Percentiles rank a stretch among this genome's conserved stretches.
phyloP scores from a whole-genome alignment of 1,140 invertebrate species.

The Brachionus paranguensis region DNA sequence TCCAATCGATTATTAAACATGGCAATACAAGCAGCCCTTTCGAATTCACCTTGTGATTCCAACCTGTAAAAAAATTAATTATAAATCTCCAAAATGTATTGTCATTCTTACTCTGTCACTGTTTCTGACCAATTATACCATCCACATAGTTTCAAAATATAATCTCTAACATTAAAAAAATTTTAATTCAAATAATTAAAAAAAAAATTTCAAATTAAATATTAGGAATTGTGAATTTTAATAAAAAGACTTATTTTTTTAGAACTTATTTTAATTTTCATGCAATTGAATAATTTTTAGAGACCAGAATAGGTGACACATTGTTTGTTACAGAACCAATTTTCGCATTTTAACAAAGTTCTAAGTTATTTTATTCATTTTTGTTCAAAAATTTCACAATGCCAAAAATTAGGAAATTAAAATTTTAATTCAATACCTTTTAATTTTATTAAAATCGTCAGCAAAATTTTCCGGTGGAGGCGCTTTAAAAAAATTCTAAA shows the following conservation, averaged over 20 bases:
- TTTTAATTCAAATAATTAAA: too few relatives aligned
- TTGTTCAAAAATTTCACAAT: too few relatives aligned
- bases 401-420: not conserved
- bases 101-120: not conserved
- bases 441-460: not conserved
- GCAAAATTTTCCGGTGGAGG: not conserved
- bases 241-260: too few relatives aligned
- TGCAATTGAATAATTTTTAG: too few relatives aligned
- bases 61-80: not conserved
- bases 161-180: not conserved
- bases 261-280: too few relatives aligned
- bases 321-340: too few relatives aligned
- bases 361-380: too few relatives aligned
- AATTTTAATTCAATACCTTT: not conserved
- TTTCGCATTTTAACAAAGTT: too few relatives aligned
- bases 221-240: too few relatives aligned
- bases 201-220: too few relatives aligned
- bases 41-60: not conserved
- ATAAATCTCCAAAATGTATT: not conserved
- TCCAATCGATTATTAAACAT: not conserved
- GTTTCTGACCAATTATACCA: constrained; percentile 29
- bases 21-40: constrained; percentile 28
- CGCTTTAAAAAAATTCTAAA: not conserved
- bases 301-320: too few relatives aligned
- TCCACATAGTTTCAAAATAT: not conserved